Conservation (phyloP, 2,113 vertebrate species). For the Oryctolagus cuniculus region DNA sequence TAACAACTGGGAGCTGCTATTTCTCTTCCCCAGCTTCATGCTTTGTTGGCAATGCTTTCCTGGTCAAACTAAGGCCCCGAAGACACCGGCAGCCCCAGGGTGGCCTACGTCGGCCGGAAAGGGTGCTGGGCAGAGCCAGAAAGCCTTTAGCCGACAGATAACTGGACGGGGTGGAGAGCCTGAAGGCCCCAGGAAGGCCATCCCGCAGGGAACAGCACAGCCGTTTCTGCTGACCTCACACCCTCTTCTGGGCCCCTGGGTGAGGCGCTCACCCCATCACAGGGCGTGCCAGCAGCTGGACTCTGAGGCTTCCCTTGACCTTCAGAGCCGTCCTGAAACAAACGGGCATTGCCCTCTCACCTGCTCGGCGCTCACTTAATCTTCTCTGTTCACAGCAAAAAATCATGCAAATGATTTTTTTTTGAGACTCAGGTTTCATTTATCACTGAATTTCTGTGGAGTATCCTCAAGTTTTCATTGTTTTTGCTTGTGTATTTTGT, state of each 20-base stretch:
- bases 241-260: accelerated
- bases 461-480: not conserved
- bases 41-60: not conserved
- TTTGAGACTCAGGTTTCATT: not conserved
- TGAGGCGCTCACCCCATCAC: not conserved
- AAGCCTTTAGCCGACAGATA: not conserved
- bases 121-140: not conserved
- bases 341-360: not conserved
- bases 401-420: not conserved
- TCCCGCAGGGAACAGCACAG: no score
- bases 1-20: not conserved
- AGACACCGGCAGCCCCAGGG: not conserved
- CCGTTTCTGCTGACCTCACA: accelerated
- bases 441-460: not conserved
- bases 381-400: not conserved
- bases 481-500: not conserved
- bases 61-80: not conserved
- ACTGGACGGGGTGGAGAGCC: accelerated
- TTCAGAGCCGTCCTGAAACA: not conserved
- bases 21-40: not conserved
- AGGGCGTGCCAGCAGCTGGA: not conserved
- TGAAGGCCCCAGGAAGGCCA: accelerated
- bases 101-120: not conserved
- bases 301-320: not conserved
- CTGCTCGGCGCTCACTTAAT: accelerated